These are phyloP conservation scores for Drosophila prolongata DNA, from an alignment of 2,888 invertebrate species.

Conservation along the genomic window DNA sequence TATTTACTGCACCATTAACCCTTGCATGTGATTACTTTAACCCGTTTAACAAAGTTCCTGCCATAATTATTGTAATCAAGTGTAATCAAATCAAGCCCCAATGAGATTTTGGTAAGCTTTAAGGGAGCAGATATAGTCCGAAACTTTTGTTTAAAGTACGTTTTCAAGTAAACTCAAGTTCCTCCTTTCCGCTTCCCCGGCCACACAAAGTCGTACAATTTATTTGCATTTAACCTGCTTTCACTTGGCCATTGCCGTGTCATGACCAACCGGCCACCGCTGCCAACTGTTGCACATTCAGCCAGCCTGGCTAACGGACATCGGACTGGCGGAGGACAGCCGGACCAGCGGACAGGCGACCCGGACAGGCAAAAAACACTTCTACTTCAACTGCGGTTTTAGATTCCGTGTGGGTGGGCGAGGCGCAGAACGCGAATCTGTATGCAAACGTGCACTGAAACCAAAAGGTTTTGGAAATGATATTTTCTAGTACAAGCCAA, in stretches of 20 bases:
- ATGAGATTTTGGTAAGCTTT: constrained; percentile 16
- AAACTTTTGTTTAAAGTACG: constrained; percentile 30
- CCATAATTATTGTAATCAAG: constrained; percentile 59
- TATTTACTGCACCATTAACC: constrained; percentile 7
- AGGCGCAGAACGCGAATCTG: constrained; percentile 13
- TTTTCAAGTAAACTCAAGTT: constrained; percentile 31
- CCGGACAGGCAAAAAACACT: constrained; percentile 44
- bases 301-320: constrained; percentile 31
- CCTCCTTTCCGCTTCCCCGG: constrained; percentile 1
- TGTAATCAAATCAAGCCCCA: constrained; percentile 66
- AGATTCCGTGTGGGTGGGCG: constrained; percentile 53
- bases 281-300: constrained; percentile 55
- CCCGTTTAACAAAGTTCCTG: constrained; percentile 18
- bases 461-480: too few species aligned
- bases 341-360: constrained; percentile 22
- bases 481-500: too few species aligned
- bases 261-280: constrained; percentile 60
- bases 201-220: constrained; percentile 49
- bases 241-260: constrained; percentile 72
- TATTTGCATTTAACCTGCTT: constrained; percentile 83
- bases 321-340: constrained; percentile 6
- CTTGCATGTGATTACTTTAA: constrained; percentile 11
- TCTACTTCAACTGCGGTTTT: constrained; percentile 44
- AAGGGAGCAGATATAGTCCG: constrained; percentile 11
- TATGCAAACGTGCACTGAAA: constrained; percentile 15